These are phyloP conservation scores for Bucorvus abyssinicus DNA, from an alignment of 2,797 vertebrate species.

Conservation along the genomic window DNA sequence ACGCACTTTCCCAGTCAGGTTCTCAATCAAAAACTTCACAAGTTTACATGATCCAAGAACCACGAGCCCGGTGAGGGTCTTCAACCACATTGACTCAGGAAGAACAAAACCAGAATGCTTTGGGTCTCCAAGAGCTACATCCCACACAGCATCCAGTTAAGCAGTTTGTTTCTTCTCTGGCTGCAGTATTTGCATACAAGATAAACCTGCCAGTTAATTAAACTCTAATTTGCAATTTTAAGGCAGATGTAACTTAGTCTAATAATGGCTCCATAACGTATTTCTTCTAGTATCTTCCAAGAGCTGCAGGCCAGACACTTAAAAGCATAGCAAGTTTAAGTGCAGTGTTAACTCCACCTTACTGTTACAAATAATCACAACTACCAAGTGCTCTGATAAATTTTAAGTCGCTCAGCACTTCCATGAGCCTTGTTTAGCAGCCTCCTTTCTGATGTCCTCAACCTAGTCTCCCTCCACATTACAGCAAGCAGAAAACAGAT, in stretches of 20 bases:
- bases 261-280: background rate
- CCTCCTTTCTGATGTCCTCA: background rate
- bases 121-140: background rate
- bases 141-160: background rate
- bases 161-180: background rate
- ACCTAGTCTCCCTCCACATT: background rate
- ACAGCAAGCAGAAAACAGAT: slow-evolving; percentile 24
- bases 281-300: background rate
- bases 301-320: background rate
- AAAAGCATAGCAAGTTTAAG: background rate
- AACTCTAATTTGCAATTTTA: background rate
- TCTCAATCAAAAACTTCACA: background rate
- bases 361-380: background rate
- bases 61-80: background rate
- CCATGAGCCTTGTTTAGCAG: background rate
- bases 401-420: background rate
- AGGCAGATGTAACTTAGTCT: background rate
- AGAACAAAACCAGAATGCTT: background rate
- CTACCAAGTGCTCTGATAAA: background rate
- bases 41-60: background rate
- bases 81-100: background rate
- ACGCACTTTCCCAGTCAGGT: background rate
- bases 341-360: background rate
- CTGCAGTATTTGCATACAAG: background rate
- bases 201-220: slow-evolving; percentile 19